Base-by-base conservation (phyloP, 1,140 invertebrate species). In the Dolichoris vasculosae region DNA sequence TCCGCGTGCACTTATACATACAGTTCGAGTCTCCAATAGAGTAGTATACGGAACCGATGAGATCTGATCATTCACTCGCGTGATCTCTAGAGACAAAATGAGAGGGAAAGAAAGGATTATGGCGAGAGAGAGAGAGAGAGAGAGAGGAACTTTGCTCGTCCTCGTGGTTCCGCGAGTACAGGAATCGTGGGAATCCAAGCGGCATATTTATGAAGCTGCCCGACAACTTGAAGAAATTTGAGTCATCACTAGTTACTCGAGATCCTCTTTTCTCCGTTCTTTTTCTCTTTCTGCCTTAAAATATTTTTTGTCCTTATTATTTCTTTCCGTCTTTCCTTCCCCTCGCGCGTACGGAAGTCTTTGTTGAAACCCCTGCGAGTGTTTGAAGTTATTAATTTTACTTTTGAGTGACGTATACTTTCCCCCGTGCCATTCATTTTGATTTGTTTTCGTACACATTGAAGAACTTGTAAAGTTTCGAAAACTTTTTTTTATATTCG, bases 181-280 rank as follows among this genome's bases (percentile, higher is more conserved):
- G 75, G 69, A 55, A 82, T 75, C 84, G 84, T 86, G 84, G 80
- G 84, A 86, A 86, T 76, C 38, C 40, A 35, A 48, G 15, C 69
- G 64, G 78, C 51, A 81, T 78, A 85, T 85, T 85, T 80, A 75
- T 75, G 51, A 85, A 67, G 51, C 71, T 35, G 79, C 32, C 59
- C 15, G 77, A 43, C 51, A 26, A 82, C 84, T 86, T 46, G 85
- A 82, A 77, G 81, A 86, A 86, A 86, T 86, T 86, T 83, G 81
- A 86, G 80, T 78, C 81, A 86, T 83, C 76, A 64, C 73, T 30
- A n/a, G 85, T 79, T 76, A 83, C 67, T 86, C 51, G 85, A 86
- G 85, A 86, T 86, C 76, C 8, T 69, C 63, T 32, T 8, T 43
- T 43, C 32, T 48, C n/a, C 9, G 35, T 32, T 78, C 13, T 55